Base-by-base conservation (phyloP, 2,888 invertebrate species). In the Conistra vaccinii region DNA sequence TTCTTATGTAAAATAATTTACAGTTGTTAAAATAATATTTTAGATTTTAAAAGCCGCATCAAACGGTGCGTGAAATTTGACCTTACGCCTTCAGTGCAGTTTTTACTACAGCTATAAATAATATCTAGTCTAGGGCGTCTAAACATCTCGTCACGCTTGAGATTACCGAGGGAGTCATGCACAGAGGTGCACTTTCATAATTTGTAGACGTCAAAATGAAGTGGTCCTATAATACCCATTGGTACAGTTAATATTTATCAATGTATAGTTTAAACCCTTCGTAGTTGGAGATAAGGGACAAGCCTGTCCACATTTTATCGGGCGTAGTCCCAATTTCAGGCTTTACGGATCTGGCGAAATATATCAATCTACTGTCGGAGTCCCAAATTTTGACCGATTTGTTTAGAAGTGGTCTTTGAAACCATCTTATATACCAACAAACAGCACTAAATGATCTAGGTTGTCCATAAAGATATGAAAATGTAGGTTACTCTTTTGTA, bases 291-390 rank as follows among this genome's bases (percentile, higher is more conserved):
- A 69, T 81, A 74, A 62, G 51, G 35, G 42, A 29, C 32, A 14
- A 23, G n/a, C 51, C 29, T 17, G 66, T 58, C 26, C 20, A 62
- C 1, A 58, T 39, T 73, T 73, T 83, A 84, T 84, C 80, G 45
- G 84, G 3, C 69, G 58, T 32, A 66, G 84, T 73, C 61, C 84
- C 57, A 60, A 66, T 69, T 84, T 69, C 17, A 26, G 14, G 5
- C 10, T 20, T 51, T 63, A 53, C 29, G n/a, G 2, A 48, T 10
- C 29, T 53, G 4, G 26, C 26, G 3, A 55, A 80, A n/a, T 45
- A 63, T 42, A 6, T 14, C 9, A 23, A 14, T 26, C 9, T 5
- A 32, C 26, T 79, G 39, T 62, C 51, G 6, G 35, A 7, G 53
- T 35, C 55, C 60, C 23, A 53, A 42, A 67, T 73, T 17, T 45